Base-by-base conservation (phyloP, 1,140 invertebrate genomes). In the Drosophila lowei region DNA sequence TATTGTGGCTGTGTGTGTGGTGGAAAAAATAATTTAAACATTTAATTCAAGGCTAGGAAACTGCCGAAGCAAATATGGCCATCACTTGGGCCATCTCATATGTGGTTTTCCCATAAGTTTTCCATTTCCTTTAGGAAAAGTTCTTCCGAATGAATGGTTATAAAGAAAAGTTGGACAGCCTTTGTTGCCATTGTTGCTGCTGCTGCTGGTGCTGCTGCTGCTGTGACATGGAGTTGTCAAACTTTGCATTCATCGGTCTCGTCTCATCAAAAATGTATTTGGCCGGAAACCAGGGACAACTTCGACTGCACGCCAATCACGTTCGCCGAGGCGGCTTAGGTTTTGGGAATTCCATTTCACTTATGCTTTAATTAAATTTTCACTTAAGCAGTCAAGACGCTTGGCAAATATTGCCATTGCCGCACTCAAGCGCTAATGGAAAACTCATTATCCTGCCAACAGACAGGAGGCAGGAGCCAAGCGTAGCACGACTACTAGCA, bases 351-450 rank as follows among this genome's bases (percentile, higher is more conserved):
- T 76, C 47, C 43, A 85, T 58, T 76, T 73, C 50, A 65, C 41
- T 67, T 66, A 25, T 52, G 41, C 43, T 42, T 75, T 85, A 86
- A 85, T 85, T 85, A 68, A 86, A 74, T 85, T 77, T 74, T 77
- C 73, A 74, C 64, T 80, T 73, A 86, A 80, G 77, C 63, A 72
- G 34, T 21, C 66, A 55, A 68, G 50, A 57, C 49, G 25, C 41
- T 59, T 21, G 50, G 59, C 76, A 84, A 84, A 79, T 84, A 76
- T 76, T 79, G 62, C 79, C 61, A 66, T 62, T 64, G 50, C 61
- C 75, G 61, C 77, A 77, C 73, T 86, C 72, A 67, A 50, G 56
- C 74, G 62, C 83, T 86, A 88, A 86, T 86, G 83, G 81, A 85
- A 86, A 86, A 81, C 62, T 81, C 81, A 86, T 85, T 81, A 85